These are phyloP conservation scores for Haliclona indistincta DNA, from an alignment of 37 sponge, comb jelly and placozoan species.

Conservation along the genomic window DNA sequence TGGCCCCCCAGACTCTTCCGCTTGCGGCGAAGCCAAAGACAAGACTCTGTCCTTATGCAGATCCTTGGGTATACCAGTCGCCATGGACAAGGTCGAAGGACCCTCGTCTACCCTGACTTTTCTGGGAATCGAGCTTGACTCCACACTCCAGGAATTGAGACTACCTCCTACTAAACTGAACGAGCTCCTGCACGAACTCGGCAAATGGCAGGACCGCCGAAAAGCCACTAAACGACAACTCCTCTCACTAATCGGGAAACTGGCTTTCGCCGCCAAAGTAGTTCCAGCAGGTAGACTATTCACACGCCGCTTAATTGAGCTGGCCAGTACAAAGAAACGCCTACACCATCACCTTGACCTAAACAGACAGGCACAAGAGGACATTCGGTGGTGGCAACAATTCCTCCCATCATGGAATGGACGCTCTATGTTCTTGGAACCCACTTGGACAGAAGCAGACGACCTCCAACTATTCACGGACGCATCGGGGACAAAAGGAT, in stretches of 20 bases:
- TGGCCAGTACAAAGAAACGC: neutral
- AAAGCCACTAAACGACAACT: slow-evolving; percentile 28
- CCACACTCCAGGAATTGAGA: neutral
- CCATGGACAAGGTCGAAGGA: slow-evolving; percentile 16
- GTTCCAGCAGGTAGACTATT: slow-evolving; percentile 37
- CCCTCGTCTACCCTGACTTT: slow-evolving; percentile 25
- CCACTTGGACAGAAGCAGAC: neutral
- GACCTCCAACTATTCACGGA: neutral
- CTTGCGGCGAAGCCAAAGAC: slow-evolving; percentile 1
- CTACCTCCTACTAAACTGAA: slow-evolving; percentile 17
- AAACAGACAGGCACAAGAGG: neutral
- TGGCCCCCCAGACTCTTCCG: slow-evolving; percentile 11
- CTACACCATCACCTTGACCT: neutral
- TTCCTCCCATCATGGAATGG: neutral
- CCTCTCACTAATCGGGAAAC: slow-evolving; percentile 39
- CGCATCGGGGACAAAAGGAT: slow-evolving; percentile 8
- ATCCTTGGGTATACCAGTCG: slow-evolving; percentile 24
- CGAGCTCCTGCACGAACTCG: slow-evolving; percentile 7
- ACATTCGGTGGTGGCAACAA: neutral
- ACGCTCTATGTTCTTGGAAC: neutral
- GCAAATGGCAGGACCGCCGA: neutral
- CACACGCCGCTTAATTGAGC: slow-evolving; percentile 15
- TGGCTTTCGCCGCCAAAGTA: slow-evolving; percentile 25
- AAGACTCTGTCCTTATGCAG: slow-evolving; percentile 4
- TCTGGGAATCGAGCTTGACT: slow-evolving; percentile 28